These are phyloP conservation scores for Agrotis puta DNA, from an alignment of 2,888 invertebrate species.

Conservation along the genomic window DNA sequence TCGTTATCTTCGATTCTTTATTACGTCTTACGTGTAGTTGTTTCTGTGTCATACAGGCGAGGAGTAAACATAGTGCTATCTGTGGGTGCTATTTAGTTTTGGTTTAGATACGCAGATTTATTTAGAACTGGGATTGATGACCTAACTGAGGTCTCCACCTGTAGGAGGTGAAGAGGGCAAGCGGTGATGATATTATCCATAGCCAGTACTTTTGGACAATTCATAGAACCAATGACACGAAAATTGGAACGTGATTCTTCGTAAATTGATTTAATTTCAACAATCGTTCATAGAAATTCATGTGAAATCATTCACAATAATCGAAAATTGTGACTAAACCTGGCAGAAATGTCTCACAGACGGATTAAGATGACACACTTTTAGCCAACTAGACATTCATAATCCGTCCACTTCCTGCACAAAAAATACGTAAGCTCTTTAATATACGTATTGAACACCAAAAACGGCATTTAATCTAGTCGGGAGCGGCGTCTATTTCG, in stretches of 20 bases:
- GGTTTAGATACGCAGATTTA: not conserved
- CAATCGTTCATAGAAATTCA: slow-evolving; percentile 51
- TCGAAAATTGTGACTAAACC: slow-evolving; percentile 61
- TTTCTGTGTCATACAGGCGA: not conserved
- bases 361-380: slow-evolving; percentile 63
- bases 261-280: slow-evolving; percentile 54
- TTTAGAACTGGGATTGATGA: not conserved
- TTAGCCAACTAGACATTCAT: slow-evolving; percentile 60
- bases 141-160: not conserved
- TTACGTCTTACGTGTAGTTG: not conserved
- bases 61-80: not conserved
- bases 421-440: slow-evolving; percentile 76
- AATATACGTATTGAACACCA: slow-evolving; percentile 78
- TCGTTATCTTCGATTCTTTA: slow-evolving; percentile 9
- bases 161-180: slow-evolving; percentile 3
- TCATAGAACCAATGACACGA: slow-evolving; percentile 45
- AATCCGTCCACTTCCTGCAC: slow-evolving; percentile 72
- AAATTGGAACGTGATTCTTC: slow-evolving; percentile 45
- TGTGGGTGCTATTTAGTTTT: not conserved
- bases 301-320: slow-evolving; percentile 60
- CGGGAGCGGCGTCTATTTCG: slow-evolving; percentile 85
- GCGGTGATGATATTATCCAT: slow-evolving; percentile 6
- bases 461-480: slow-evolving; percentile 85
- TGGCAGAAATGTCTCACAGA: slow-evolving; percentile 38
- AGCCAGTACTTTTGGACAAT: slow-evolving; percentile 12